Evolutionary conservation across 2,888 invertebrate genomes (phyloP).

Genomic region (Sesamia inferens): DNA sequence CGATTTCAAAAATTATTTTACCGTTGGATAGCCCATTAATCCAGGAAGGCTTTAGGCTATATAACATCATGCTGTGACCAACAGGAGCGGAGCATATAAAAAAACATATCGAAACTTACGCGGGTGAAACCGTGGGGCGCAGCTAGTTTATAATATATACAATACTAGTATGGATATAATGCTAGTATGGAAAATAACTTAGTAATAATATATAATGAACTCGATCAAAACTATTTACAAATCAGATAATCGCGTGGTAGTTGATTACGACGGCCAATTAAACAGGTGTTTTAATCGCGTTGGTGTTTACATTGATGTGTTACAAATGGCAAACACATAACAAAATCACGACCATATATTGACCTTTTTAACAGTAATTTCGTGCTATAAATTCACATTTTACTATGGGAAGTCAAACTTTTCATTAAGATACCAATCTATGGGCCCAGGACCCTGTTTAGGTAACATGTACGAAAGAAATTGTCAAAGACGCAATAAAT

Average conservation of each 20-base stretch:
- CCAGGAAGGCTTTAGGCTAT: too few species aligned
- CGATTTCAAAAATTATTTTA: too few species aligned
- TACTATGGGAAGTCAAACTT: constrained; percentile 13
- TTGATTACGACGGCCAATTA: constrained; percentile 49
- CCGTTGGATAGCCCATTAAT: too few species aligned
- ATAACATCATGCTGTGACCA: too few species aligned
- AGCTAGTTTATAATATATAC: too few species aligned
- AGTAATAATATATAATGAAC: constrained; percentile 46
- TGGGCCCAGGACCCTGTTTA: not conserved
- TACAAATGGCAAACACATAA: constrained; percentile 31
- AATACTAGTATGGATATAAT: not conserved
- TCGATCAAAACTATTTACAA: constrained; percentile 21
- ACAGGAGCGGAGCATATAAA: too few species aligned
- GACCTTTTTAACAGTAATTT: too few species aligned
- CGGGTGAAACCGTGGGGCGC: too few species aligned
- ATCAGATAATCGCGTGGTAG: constrained; percentile 31
- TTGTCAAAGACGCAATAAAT: not conserved
- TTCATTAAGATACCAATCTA: not conserved
- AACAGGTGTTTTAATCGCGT: constrained; percentile 49
- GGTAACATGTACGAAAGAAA: not conserved
- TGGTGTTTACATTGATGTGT: constrained; percentile 15
- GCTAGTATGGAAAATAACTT: constrained; percentile 41
- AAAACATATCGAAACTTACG: too few species aligned
- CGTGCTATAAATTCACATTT: constrained; percentile 5
- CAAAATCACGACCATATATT: constrained; percentile 17